A percentile compares a stretch with the other conserved stretches of the same genome.
Conservation (phyloP, 2,888 invertebrate species). For the Stenolophus ochropezus region DNA sequence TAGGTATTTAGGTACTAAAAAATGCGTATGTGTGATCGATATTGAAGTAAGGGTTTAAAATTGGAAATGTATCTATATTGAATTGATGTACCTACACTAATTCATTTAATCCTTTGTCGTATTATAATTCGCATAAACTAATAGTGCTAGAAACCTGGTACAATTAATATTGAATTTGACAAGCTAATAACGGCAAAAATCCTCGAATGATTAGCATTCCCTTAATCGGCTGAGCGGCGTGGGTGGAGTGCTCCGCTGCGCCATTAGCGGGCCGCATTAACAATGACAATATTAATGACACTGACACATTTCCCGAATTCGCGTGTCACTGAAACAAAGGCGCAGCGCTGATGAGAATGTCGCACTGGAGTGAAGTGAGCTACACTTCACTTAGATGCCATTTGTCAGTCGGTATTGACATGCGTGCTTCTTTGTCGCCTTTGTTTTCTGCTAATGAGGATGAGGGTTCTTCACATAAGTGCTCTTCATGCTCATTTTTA, state of each 20-base stretch:
- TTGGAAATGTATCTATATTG: no score
- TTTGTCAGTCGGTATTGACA: slow-evolving; percentile 39
- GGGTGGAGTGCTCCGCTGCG: not conserved
- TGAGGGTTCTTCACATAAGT: not conserved
- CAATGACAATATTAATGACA: slow-evolving; percentile 54
- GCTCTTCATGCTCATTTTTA: not conserved
- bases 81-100: no score
- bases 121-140: slow-evolving; percentile 2
- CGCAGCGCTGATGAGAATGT: slow-evolving; percentile 26
- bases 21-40: no score
- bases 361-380: slow-evolving; percentile 24
- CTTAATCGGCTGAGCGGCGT: slow-evolving; percentile 26
- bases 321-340: slow-evolving; percentile 55
- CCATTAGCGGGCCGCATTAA: slow-evolving; percentile 53
- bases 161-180: slow-evolving; percentile 51
- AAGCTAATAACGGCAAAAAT: slow-evolving; percentile 52
- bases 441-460: slow-evolving; percentile 11
- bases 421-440: slow-evolving; percentile 17
- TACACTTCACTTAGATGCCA: slow-evolving; percentile 46
- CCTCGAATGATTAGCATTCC: slow-evolving; percentile 45
- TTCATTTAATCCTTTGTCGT: not conserved
- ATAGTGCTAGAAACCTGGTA: not conserved
- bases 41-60: no score
- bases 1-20: no score
- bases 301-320: slow-evolving; percentile 58